phyloP scores from a whole-genome alignment of 2,797 vertebrate species.

The Macroramphosus scolopax region DNA sequence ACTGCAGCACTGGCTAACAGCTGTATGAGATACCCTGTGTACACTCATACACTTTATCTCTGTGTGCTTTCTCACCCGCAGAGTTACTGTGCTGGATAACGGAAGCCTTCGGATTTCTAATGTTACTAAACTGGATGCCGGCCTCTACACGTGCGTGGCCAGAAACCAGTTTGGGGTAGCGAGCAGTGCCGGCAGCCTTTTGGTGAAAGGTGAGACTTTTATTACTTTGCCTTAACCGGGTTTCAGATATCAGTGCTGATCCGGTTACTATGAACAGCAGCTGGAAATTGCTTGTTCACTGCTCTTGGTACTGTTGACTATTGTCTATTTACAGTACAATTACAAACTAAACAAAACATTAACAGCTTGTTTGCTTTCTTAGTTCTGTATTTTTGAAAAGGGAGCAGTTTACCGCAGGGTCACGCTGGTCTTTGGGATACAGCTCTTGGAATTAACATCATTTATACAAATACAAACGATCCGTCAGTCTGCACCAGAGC shows the following conservation, averaged over 20 bases:
- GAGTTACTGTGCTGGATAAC: constrained; percentile 86
- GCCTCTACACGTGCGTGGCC: constrained; percentile 93
- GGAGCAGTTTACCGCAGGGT: too few species aligned
- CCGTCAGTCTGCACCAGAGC: too few species aligned
- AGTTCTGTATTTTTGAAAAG: too few species aligned
- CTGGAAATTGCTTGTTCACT: constrained; percentile 10
- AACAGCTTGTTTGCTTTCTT: too few species aligned
- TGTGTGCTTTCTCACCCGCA: constrained; percentile 52
- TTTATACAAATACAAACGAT: too few species aligned
- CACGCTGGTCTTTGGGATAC: too few species aligned
- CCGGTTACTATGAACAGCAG: background rate
- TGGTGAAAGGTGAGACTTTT: constrained; percentile 90
- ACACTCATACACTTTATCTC: too few species aligned
- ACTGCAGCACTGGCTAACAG: constrained; percentile 4
- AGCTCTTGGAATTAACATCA: too few species aligned
- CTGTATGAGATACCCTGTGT: background rate
- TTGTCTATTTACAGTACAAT: too few species aligned
- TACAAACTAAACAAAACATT: too few species aligned
- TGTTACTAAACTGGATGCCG: constrained; percentile 87
- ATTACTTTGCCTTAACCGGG: too few species aligned
- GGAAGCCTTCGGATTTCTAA: constrained; percentile 91
- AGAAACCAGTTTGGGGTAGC: constrained; percentile 93
- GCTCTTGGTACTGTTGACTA: too few species aligned
- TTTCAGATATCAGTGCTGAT: constrained; percentile 1
- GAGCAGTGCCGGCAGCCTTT: constrained; percentile 88